Evolutionary conservation across 2,888 invertebrate species (phyloP).

Genomic region (Epistrophe grossulariae): DNA sequence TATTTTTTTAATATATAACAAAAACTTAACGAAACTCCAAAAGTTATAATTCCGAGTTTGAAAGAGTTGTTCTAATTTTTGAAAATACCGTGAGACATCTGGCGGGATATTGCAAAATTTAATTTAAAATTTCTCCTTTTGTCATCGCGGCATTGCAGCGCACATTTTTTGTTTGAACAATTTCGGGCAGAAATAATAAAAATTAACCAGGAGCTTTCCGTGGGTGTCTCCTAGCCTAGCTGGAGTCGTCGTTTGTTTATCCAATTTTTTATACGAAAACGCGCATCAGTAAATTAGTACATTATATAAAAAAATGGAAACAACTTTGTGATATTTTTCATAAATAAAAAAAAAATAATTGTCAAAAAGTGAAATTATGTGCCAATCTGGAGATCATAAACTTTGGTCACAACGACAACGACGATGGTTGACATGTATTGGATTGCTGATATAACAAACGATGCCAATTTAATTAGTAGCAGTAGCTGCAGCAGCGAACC

Average conservation of each 20-base stretch:
- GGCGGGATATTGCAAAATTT: conserved; percentile 29
- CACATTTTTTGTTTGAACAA: conserved; percentile 1
- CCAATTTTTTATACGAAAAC: background rate
- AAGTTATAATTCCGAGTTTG: background rate
- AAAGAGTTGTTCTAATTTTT: background rate
- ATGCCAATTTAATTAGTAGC: conserved; percentile 73
- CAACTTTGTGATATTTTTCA: conserved; percentile 22
- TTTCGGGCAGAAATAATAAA: background rate
- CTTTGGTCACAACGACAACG: conserved; percentile 35
- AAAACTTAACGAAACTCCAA: background rate
- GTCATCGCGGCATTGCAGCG: background rate
- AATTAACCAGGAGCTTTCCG: background rate
- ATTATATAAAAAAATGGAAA: background rate
- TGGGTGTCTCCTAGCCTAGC: no score
- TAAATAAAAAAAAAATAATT: background rate
- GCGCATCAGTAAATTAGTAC: background rate
- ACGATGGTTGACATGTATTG: conserved; percentile 66
- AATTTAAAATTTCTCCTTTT: background rate
- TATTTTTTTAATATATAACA: background rate
- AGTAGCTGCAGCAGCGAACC: conserved; percentile 67
- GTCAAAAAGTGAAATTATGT: conserved; percentile 45
- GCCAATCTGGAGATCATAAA: conserved; percentile 45
- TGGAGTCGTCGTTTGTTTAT: background rate
- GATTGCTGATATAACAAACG: conserved; percentile 71
- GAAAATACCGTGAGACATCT: conserved; percentile 35